Conservation (phyloP, 2,113 vertebrate genomes). For the Leptodactylus fuscus region DNA sequence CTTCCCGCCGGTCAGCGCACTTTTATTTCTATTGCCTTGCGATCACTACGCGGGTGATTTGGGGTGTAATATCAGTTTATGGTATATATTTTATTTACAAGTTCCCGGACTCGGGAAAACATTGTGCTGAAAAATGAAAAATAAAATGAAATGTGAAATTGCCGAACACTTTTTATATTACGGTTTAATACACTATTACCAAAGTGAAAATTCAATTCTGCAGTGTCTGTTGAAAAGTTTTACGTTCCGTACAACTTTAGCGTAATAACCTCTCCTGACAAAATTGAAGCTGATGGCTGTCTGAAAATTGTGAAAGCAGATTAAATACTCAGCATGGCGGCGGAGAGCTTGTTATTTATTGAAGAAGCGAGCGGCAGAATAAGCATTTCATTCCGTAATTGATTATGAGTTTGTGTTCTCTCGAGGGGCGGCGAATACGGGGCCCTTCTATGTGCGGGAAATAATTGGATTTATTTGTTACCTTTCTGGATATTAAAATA, state of each 20-base stretch:
- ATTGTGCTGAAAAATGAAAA: conserved; percentile 48
- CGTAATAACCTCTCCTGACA: conserved; percentile 36
- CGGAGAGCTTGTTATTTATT: background rate
- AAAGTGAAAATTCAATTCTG: conserved; percentile 48
- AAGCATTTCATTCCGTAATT: conserved; percentile 25
- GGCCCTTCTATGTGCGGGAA: background rate
- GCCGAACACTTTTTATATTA: conserved; percentile 41
- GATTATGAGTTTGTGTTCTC: conserved; percentile 7
- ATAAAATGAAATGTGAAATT: conserved; percentile 43
- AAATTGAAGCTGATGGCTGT: conserved; percentile 30
- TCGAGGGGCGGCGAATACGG: background rate
- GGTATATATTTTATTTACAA: conserved; percentile 33
- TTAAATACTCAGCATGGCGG: conserved; percentile 27
- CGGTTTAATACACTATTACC: conserved; percentile 41
- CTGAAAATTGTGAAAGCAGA: conserved; percentile 44
- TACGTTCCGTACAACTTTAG: conserved; percentile 11
- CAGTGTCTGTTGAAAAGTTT: conserved; percentile 33
- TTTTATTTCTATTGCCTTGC: conserved; percentile 3
- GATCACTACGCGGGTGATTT: background rate
- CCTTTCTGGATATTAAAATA: background rate
- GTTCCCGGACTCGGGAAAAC: background rate
- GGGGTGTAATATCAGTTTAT: conserved; percentile 16
- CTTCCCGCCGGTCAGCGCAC: background rate
- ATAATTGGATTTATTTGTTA: conserved; percentile 36
- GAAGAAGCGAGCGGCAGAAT: conserved; percentile 16